Percentiles rank a stretch among this genome's conserved stretches.
These are phyloP conservation scores for Chaetodon trifascialis DNA, from an alignment of 2,113 vertebrate genomes.

Conservation along the genomic window DNA sequence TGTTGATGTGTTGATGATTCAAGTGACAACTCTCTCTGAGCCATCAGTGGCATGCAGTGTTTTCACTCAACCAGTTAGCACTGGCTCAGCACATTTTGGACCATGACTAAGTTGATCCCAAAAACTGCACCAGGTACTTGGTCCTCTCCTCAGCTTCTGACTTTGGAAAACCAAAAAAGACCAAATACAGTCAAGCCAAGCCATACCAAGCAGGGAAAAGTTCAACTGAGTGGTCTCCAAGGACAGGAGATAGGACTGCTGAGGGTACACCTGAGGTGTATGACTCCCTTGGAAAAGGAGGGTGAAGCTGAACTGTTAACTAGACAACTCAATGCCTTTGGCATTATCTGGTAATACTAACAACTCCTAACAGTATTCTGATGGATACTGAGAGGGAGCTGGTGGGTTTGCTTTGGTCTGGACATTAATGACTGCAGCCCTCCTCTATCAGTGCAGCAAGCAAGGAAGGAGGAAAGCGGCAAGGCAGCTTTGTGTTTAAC, in stretches of 20 bases:
- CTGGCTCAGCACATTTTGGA: no score
- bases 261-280: background rate
- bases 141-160: no score
- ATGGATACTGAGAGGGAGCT: conserved; percentile 1
- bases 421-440: background rate
- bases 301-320: background rate
- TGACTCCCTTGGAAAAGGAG: background rate
- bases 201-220: background rate
- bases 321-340: conserved; percentile 22
- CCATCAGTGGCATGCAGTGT: no score
- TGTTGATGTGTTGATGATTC: no score
- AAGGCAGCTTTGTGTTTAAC: conserved; percentile 1
- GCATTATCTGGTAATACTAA: conserved; percentile 12
- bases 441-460: background rate
- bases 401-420: background rate
- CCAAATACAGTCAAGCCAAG: no score
- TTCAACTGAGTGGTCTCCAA: background rate
- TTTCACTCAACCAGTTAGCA: no score
- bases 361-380: background rate
- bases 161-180: no score
- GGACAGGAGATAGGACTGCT: background rate
- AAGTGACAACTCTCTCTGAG: no score
- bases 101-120: no score
- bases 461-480: background rate
- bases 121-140: no score